phyloP scores from a whole-genome alignment of 1,140 invertebrate genomes.

The Arctopsyche grandis region DNA sequence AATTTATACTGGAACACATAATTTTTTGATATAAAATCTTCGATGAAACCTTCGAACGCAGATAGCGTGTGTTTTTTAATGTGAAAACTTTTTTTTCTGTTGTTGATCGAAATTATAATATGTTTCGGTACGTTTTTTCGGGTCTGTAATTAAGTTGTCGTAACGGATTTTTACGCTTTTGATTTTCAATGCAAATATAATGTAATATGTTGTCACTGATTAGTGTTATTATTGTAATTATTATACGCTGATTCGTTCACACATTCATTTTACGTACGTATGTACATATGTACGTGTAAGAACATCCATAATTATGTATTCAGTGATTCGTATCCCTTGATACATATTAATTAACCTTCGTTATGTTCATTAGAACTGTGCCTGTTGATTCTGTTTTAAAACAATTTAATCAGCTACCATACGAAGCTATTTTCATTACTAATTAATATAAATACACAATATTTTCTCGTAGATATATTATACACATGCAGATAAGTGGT shows the following conservation, averaged over 20 bases:
- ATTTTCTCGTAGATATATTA: too few relatives aligned
- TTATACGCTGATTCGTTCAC: neutral
- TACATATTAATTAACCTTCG: too few relatives aligned
- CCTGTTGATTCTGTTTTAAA: too few relatives aligned
- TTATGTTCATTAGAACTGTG: too few relatives aligned
- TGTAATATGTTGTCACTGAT: neutral
- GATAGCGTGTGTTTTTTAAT: slow-evolving; percentile 2
- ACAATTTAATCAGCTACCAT: too few relatives aligned
- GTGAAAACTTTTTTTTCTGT: neutral
- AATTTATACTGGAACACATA: slow-evolving; percentile 23
- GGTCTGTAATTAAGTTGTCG: slow-evolving; percentile 7
- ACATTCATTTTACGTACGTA: neutral
- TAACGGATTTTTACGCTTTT: neutral
- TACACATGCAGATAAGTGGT: too few relatives aligned
- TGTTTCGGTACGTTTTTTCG: neutral
- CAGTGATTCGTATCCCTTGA: too few relatives aligned
- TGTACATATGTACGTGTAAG: neutral
- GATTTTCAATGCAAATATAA: neutral
- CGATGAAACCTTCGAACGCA: slow-evolving; percentile 21
- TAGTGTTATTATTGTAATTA: neutral
- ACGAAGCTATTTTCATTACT: too few relatives aligned
- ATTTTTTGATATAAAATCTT: slow-evolving; percentile 19
- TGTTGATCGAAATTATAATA: neutral
- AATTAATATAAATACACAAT: too few relatives aligned
- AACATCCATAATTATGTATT: neutral